A percentile compares a stretch with the other conserved stretches of the same genome.
Evolutionary conservation across 2,113 vertebrate genomes (phyloP).

Genomic region (Ophiodon elongatus): DNA sequence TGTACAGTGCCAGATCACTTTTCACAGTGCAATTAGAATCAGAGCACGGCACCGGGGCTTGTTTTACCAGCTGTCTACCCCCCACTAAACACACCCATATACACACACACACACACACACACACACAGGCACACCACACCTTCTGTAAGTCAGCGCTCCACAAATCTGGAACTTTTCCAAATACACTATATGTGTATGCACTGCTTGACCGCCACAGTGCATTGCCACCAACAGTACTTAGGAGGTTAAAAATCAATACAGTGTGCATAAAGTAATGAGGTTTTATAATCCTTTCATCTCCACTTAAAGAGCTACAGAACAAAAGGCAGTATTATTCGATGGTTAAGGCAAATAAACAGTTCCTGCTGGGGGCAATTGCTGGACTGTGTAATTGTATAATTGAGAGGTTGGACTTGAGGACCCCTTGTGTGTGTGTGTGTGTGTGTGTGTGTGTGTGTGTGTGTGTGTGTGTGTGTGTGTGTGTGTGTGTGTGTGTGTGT

Average conservation of each 20-base stretch:
- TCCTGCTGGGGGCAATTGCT: slow-evolving; percentile 76
- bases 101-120: slow-evolving; percentile 25
- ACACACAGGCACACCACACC: slow-evolving; percentile 37
- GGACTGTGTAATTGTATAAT: slow-evolving; percentile 82
- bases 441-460: slow-evolving; percentile 23
- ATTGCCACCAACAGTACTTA: slow-evolving; percentile 49
- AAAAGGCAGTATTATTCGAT: slow-evolving; percentile 73
- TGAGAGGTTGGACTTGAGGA: slow-evolving; percentile 76
- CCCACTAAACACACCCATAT: slow-evolving; percentile 47
- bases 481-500: slow-evolving; percentile 28
- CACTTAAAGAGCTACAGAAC: slow-evolving; percentile 63
- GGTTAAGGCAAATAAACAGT: slow-evolving; percentile 78
- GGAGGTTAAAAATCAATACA: slow-evolving; percentile 65
- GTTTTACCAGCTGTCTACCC: slow-evolving; percentile 79
- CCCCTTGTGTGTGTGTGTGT: slow-evolving; percentile 41
- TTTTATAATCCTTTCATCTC: slow-evolving; percentile 70
- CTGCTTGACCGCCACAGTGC: slow-evolving; percentile 41
- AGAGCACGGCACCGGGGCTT: slow-evolving; percentile 61
- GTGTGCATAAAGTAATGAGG: slow-evolving; percentile 62
- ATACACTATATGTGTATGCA: slow-evolving; percentile 41
- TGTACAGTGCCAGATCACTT: slow-evolving; percentile 67
- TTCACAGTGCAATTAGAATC: slow-evolving; percentile 78
- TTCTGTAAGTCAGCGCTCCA: slow-evolving; percentile 46
- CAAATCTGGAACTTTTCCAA: slow-evolving; percentile 67
- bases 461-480: slow-evolving; percentile 4